Conservation (phyloP, 2,888 invertebrate species). For the Thecophora atra region DNA sequence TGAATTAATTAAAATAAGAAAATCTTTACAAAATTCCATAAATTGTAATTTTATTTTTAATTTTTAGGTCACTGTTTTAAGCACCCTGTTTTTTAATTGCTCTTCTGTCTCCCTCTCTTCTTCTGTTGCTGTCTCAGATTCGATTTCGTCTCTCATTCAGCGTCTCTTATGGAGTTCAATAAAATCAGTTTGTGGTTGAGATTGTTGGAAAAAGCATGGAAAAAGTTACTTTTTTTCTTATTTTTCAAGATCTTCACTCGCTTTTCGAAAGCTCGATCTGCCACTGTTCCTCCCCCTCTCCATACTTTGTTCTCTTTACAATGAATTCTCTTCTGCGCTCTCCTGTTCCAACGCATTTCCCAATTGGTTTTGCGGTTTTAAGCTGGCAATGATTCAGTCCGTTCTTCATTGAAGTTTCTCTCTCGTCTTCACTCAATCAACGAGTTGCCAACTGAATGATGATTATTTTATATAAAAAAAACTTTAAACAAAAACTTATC, state of each 20-base stretch:
- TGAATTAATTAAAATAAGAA: constrained; percentile 15
- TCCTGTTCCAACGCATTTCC: background rate
- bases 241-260: background rate
- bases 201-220: constrained; percentile 8
- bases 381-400: constrained; percentile 18
- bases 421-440: background rate
- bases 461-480: no score
- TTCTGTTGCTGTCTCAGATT: constrained; percentile 13
- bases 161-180: no score
- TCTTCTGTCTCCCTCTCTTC: constrained; percentile 27
- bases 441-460: background rate
- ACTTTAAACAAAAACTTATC: no score
- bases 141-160: no score
- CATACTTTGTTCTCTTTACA: background rate
- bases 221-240: background rate
- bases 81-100: background rate
- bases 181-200: constrained; percentile 4
- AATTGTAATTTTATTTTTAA: background rate
- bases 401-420: constrained; percentile 6
- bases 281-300: background rate
- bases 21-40: background rate
- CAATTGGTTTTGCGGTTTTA: background rate
- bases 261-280: constrained; percentile 8
- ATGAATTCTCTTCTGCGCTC: background rate
- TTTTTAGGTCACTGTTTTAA: no score